Evolutionary conservation across 23 tunicate genomes (phyloP).

Genomic region (Ascidia mentula): DNA sequence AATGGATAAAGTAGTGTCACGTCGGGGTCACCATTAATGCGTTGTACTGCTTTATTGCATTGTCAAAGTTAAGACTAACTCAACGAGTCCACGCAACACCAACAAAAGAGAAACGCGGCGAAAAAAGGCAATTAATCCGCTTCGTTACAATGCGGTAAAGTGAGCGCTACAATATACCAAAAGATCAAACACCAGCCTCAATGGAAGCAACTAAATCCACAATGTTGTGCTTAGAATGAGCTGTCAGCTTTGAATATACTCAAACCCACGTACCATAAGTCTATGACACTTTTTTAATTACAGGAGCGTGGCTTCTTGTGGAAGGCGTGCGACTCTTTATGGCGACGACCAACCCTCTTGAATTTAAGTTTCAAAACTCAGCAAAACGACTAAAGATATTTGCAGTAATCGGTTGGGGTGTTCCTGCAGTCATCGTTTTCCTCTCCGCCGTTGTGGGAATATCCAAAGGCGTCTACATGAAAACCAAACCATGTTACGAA

Average conservation of each 20-base stretch:
- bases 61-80: too few species aligned
- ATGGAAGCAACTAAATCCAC: too few species aligned
- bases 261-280: too few species aligned
- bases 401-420: neutral
- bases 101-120: too few species aligned
- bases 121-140: too few species aligned
- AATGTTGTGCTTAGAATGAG: too few species aligned
- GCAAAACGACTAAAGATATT: neutral
- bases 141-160: neutral
- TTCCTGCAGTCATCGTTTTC: neutral
- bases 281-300: neutral
- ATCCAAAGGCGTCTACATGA: neutral
- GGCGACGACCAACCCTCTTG: neutral
- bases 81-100: too few species aligned
- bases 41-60: too few species aligned
- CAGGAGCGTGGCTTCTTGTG: neutral
- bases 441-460: neutral
- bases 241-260: too few species aligned
- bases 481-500: neutral
- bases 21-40: too few species aligned
- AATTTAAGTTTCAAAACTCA: neutral
- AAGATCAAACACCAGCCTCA: neutral
- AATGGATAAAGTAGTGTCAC: too few species aligned
- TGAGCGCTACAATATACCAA: neutral
- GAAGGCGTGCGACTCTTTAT: neutral